Base-by-base conservation (phyloP, 1,140 invertebrate species). In the fruit fly (Drosophila melanogaster) region DNA sequence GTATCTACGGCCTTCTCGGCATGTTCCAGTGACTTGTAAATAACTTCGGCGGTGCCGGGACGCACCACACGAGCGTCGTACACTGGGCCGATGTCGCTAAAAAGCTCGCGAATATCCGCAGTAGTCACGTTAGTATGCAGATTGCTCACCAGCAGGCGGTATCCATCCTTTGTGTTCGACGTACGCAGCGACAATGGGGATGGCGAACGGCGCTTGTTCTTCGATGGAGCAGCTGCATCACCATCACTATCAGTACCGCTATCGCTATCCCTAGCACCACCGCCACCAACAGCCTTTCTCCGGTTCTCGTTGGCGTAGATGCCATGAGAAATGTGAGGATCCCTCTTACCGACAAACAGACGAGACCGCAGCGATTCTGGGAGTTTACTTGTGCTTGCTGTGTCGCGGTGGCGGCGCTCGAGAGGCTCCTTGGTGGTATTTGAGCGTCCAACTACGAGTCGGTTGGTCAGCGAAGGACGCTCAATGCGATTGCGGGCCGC, bases 71-170 rank as follows among this genome's bases (percentile, higher is more conserved):
- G 94, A 2, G 97, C 97, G 70, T 96, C 95, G 40, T 97, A 92
- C 83, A 99, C 94, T 47, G 96, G 95, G 11, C 98, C 98, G 62
- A 98, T 96, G 89, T 98, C 97, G 87, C 97, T 97, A 94, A 98
- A 98, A 47, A 99, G 93, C 93, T 99, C 98, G 95, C 96, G 95
- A 72, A 98, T 97, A 93, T 98, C 97, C 80, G 97, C 95, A 72
- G 96, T 96, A 6, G 96, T 97, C 0, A 98, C 97, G 77, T 95
- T 95, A 2, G 94, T 93, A 77, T 97, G 96, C 47, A 98, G 94
- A 93, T 98, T 98, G 57, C 97, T 97, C 0, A 98, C 96, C 66
- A 97, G 95, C 81, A 97, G 96, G 81, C 96, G 93, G 85, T 95
- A 96, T 65, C 96, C 96, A 11, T 70, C 55, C 59, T 89, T 87